Evolutionary conservation across 2,888 invertebrate genomes (phyloP).

Genomic region (Pandemis cinnamomeana): DNA sequence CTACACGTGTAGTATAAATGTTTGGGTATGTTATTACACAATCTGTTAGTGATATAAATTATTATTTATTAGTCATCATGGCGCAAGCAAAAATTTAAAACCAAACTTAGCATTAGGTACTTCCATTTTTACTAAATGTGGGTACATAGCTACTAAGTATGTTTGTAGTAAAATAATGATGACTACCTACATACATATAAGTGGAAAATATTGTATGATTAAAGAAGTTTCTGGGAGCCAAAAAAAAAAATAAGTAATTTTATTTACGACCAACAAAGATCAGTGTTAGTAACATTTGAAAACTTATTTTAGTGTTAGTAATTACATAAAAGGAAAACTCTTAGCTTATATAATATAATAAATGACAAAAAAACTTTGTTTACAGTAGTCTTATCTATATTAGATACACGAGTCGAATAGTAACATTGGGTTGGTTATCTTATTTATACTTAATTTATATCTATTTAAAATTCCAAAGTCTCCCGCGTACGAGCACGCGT

Average conservation of each 20-base stretch:
- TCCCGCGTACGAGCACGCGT: neutral
- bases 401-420: neutral
- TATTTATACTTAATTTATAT: neutral
- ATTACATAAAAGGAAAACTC: too few species aligned
- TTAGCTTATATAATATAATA: neutral
- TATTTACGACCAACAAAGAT: too few species aligned
- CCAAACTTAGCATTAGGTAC: too few species aligned
- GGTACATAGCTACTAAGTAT: too few species aligned
- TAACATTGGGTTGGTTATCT: neutral
- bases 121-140: too few species aligned
- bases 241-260: too few species aligned
- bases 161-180: too few species aligned
- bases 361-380: neutral
- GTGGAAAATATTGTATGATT: neutral
- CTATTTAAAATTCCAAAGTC: conserved; percentile 8
- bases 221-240: neutral
- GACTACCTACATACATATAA: too few species aligned
- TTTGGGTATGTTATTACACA: conserved; percentile 1
- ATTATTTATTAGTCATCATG: neutral
- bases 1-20: conserved; percentile 3
- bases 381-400: neutral
- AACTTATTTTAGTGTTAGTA: too few species aligned
- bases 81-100: neutral
- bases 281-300: too few species aligned
- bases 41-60: conserved; percentile 46